Percentiles rank a stretch among this genome's conserved stretches.
These are phyloP conservation scores for Poeciliopsis turrubarensis DNA, from an alignment of 2,113 vertebrate genomes.

Conservation along the genomic window DNA sequence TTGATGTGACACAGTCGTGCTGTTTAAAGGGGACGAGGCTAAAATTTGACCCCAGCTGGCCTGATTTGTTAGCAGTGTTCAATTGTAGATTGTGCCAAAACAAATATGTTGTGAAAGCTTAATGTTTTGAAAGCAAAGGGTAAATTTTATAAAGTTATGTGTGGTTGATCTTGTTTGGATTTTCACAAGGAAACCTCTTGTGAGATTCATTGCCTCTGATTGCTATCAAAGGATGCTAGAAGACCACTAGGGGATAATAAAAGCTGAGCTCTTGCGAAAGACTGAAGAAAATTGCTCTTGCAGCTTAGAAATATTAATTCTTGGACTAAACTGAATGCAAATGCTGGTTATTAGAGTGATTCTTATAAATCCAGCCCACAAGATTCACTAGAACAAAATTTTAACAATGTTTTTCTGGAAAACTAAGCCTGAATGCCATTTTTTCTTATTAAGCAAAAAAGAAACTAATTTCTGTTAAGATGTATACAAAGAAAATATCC, in stretches of 20 bases:
- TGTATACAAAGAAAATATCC: background rate
- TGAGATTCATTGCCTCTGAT: background rate
- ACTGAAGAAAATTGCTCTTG: background rate
- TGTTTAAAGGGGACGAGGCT: conserved; percentile 14
- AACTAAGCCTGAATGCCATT: too few relatives aligned
- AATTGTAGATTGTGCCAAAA: background rate
- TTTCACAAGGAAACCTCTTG: background rate
- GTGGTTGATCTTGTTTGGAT: background rate
- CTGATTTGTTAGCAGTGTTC: background rate
- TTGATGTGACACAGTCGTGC: conserved; percentile 12
- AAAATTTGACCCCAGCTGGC: background rate
- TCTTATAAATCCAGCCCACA: too few relatives aligned
- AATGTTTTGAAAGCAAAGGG: too few relatives aligned
- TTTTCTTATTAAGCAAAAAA: too few relatives aligned
- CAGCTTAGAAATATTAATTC: too few relatives aligned
- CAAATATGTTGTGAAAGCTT: too few relatives aligned
- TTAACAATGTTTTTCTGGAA: too few relatives aligned
- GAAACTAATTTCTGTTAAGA: background rate
- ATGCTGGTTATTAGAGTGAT: too few relatives aligned
- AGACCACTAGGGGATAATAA: background rate
- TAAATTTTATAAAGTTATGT: background rate
- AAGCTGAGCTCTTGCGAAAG: background rate
- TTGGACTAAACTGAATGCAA: too few relatives aligned
- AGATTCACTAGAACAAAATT: too few relatives aligned
- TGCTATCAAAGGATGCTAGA: background rate